Percentiles rank a stretch among this genome's conserved stretches.
Evolutionary conservation across 2,113 vertebrate species (phyloP).

Genomic region (Catharus minimus): DNA sequence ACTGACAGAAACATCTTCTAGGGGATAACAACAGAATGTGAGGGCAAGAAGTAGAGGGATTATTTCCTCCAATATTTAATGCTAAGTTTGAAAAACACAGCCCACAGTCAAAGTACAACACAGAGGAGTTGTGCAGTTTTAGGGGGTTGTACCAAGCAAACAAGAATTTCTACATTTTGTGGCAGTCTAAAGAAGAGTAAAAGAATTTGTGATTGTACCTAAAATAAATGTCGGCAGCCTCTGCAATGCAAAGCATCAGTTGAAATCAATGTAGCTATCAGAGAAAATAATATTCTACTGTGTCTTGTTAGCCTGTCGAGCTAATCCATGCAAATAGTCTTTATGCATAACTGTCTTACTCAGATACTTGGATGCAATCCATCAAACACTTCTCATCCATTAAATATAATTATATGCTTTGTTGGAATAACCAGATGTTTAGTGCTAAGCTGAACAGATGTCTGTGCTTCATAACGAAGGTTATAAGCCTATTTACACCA

Average conservation of each 20-base stretch:
- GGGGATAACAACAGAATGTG: not conserved
- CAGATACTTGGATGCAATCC: constrained; percentile 67
- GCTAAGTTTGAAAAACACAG: not conserved
- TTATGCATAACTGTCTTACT: constrained; percentile 64
- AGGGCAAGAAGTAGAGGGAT: not conserved
- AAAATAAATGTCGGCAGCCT: not conserved
- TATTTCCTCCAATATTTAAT: not conserved
- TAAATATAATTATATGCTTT: constrained; percentile 78
- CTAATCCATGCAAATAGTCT: constrained; percentile 52
- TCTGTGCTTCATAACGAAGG: constrained; percentile 63
- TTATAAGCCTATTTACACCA: constrained; percentile 73
- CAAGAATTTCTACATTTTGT: not conserved
- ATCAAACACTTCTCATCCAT: constrained; percentile 73
- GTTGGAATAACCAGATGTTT: constrained; percentile 79
- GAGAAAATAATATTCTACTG: constrained; percentile 12
- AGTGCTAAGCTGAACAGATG: constrained; percentile 72
- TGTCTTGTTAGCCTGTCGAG: constrained; percentile 50
- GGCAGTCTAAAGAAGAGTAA: not conserved
- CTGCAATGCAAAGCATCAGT: not conserved
- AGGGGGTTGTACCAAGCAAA: not conserved
- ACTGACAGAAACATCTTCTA: not conserved
- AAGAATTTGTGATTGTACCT: not conserved
- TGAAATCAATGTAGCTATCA: not conserved
- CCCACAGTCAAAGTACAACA: not conserved
- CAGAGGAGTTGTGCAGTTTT: not conserved